Percentiles rank a stretch among this genome's conserved stretches.
phyloP scores from a whole-genome alignment of 2,888 invertebrate genomes.

The Lapara coniferarum region DNA sequence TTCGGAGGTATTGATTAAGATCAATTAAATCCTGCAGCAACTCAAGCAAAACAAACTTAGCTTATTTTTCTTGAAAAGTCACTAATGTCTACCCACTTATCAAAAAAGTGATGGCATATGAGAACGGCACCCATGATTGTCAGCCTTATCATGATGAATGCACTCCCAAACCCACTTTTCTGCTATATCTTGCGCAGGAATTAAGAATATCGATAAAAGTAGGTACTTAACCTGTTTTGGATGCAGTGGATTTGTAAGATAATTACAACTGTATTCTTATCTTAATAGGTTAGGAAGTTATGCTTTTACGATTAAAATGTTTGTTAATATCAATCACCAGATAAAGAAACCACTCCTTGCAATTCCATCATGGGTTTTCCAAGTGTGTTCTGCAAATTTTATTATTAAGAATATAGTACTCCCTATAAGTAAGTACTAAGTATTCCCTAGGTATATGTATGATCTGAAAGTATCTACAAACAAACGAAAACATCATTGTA shows the following conservation, averaged over 20 bases:
- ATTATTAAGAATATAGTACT: too few relatives aligned
- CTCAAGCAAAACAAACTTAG: too few relatives aligned
- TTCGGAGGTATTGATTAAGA: too few relatives aligned
- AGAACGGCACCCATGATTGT: neutral
- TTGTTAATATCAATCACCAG: neutral
- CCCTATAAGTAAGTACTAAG: too few relatives aligned
- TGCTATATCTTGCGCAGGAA: neutral
- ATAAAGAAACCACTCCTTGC: neutral
- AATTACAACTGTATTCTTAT: neutral
- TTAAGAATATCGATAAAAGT: conserved; percentile 3
- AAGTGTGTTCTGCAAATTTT: too few relatives aligned
- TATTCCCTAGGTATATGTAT: too few relatives aligned
- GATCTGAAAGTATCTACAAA: too few relatives aligned
- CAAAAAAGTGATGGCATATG: too few relatives aligned
- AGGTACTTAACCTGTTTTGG: neutral
- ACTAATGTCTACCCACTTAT: too few relatives aligned
- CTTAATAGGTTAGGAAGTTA: neutral
- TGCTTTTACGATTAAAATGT: neutral
- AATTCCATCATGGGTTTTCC: neutral
- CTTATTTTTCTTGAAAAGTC: too few relatives aligned
- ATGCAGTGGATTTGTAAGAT: neutral
- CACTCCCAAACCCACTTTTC: neutral
- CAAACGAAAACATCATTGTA: too few relatives aligned
- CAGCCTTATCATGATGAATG: conserved; percentile 1
- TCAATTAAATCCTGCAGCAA: too few relatives aligned